Evolutionary conservation across 2,888 invertebrate species (phyloP), one percentile per base, ranked within the genome.

Genomic region (Ochlodes sylvanus): DNA sequence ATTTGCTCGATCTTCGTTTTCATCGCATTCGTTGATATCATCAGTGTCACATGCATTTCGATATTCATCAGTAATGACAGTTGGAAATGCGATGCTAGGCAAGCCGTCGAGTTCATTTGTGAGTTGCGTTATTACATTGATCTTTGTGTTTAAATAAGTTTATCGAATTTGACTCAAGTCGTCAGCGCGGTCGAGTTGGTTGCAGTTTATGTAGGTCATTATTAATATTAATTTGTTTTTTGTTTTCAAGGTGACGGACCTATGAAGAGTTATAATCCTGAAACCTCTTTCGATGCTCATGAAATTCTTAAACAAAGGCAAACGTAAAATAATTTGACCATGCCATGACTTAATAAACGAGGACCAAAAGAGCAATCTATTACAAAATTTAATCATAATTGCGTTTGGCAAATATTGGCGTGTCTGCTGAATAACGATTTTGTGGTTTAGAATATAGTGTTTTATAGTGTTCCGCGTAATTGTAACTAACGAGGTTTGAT

Each of bases 31-130:
- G 58, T 66, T 54, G 54, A 32, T 54, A 60, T 60, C 54, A 55
- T 56, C 56, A 63, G 44, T 63, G 63, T 66, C 66, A 66, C 55
- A 64, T 54, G 58, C 66, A 66, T 54, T 67, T 61, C 55, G 58
- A 67, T 67, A 55, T 61, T 67, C 67, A 21, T 65, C 58, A 55
- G 61, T 34, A 44, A 42, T 66, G 58, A 54, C 66, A 61, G 19
- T 21, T 67, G 7, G 54, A 61, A 57, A 47, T 64, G 63, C 15
- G 17, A 60, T 60, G 52, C 54, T 61, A 61, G 67, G 61, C 54
- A 54, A 60, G 54, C 44, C 67, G 61, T 61, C 67, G 44, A n/a
- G 54, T 61, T 61, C 60, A 60, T 60, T 58, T 66, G 66, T 54
- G 34, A 47, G 67, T 54, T 55, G 32, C 54, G 21, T 67, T 52